phyloP scores from a whole-genome alignment of 23 tunicate genomes.

The Ciona savignyi region DNA sequence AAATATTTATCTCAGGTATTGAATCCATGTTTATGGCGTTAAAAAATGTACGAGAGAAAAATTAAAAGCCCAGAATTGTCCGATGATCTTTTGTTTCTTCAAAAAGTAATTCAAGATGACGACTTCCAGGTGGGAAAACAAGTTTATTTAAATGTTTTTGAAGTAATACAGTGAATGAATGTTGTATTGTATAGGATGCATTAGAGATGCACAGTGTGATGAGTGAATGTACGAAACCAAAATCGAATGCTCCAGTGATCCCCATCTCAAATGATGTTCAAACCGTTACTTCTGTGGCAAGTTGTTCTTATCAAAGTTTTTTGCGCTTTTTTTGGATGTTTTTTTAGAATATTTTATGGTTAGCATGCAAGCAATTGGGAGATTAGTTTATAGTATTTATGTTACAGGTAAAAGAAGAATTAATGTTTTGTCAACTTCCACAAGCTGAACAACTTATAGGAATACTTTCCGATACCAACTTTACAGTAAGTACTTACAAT shows the following conservation, averaged over 20 bases:
- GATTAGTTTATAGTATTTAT: no score
- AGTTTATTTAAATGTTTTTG: no score
- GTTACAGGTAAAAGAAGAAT: conserved; percentile 5
- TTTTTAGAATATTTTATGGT: no score
- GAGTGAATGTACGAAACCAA: conserved; percentile 17
- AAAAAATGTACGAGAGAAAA: conserved; percentile 27
- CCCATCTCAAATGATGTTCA: conserved; percentile 18
- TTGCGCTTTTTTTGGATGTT: no score
- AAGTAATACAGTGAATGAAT: no score
- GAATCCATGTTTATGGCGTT: conserved; percentile 60
- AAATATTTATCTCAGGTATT: conserved; percentile 48
- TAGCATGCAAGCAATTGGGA: no score
- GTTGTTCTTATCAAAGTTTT: no score
- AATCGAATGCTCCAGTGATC: conserved; percentile 13
- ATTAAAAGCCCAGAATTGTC: conserved; percentile 24
- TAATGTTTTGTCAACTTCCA: conserved; percentile 1
- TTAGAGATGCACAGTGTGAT: conserved; percentile 44
- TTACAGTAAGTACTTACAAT: conserved; percentile 1
- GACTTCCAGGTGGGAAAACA: conserved; percentile 88
- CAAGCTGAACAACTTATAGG: not conserved
- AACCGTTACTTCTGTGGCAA: conserved; percentile 39
- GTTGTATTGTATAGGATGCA: conserved; percentile 7
- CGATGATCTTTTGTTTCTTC: conserved; percentile 49
- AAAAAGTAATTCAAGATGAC: conserved; percentile 48
- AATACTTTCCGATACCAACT: not conserved